A percentile compares a stretch with the other conserved stretches of the same genome.
phyloP scores from a whole-genome alignment of 2,888 invertebrate species.

The Pristionchus arcanus region DNA sequence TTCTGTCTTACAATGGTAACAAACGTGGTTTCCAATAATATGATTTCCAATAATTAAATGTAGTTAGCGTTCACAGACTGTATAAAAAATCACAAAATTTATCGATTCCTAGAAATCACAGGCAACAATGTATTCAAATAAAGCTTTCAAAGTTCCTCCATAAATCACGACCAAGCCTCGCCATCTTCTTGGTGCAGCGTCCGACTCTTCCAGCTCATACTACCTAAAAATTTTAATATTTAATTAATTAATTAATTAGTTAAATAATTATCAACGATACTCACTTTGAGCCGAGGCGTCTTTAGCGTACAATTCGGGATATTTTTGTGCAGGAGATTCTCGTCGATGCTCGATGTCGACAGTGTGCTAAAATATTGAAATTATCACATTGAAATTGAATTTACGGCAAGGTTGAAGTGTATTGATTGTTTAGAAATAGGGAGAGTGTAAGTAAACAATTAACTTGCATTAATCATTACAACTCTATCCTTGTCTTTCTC shows the following conservation, averaged over 20 bases:
- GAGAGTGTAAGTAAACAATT: not conserved
- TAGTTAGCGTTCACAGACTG: not conserved
- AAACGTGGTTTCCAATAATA: too few relatives aligned
- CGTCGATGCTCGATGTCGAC: not conserved
- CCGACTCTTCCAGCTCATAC: constrained; percentile 12
- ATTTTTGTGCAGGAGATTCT: not conserved
- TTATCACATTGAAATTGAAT: too few relatives aligned
- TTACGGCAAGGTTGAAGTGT: too few relatives aligned
- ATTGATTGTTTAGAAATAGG: too few relatives aligned
- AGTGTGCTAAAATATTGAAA: not conserved
- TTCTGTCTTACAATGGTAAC: not conserved
- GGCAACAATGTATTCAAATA: not conserved
- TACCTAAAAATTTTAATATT: constrained; percentile 17
- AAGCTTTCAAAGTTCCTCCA: not conserved
- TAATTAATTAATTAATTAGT: not conserved
- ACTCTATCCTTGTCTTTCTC: not conserved
- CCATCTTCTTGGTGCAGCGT: constrained; percentile 1
- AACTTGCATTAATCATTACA: not conserved
- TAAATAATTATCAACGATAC: not conserved
- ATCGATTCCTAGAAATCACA: not conserved
- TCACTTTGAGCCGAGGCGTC: constrained; percentile 4
- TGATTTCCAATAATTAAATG: too few relatives aligned
- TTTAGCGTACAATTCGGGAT: constrained; percentile 43
- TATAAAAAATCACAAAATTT: not conserved
- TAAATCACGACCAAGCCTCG: constrained; percentile 21